These are phyloP conservation scores for Diabrotica virgifera DNA, from an alignment of 1,140 invertebrate species.

Conservation along the genomic window DNA sequence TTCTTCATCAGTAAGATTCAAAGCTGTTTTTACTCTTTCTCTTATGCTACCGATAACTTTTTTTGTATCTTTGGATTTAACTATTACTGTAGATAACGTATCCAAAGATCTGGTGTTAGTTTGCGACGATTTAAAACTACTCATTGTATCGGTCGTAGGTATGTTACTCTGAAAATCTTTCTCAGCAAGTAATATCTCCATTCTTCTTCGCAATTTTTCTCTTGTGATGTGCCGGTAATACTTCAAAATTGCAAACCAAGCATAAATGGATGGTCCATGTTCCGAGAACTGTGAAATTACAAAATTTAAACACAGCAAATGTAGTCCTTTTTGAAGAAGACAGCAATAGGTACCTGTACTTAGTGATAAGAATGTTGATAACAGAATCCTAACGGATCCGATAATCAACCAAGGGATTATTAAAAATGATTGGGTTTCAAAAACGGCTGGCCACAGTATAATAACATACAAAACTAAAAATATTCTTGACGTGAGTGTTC, in stretches of 20 bases:
- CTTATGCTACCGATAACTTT: not conserved
- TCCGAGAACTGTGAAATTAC: slow-evolving; percentile 21
- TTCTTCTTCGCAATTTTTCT: not conserved
- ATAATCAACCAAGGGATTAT: slow-evolving; percentile 28
- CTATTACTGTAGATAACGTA: not conserved
- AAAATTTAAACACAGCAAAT: slow-evolving; percentile 22
- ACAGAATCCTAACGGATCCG: slow-evolving; percentile 16
- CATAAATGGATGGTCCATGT: slow-evolving; percentile 24
- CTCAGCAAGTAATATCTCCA: not conserved
- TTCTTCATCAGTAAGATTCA: slow-evolving; percentile 1
- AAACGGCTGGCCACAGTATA: slow-evolving; percentile 30
- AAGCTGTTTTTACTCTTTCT: slow-evolving; percentile 1
- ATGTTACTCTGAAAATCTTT: not conserved
- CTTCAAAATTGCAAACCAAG: slow-evolving; percentile 19
- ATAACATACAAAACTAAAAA: slow-evolving; percentile 25
- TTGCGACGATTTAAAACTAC: not conserved
- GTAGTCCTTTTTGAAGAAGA: slow-evolving; percentile 11
- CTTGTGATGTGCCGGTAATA: slow-evolving; percentile 4
- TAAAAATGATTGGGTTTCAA: slow-evolving; percentile 20
- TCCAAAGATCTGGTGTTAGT: slow-evolving; percentile 3
- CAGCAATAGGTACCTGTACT: slow-evolving; percentile 21
- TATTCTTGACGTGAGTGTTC: slow-evolving; percentile 18
- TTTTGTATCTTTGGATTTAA: not conserved
- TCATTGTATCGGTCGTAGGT: not conserved
- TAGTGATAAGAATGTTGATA: slow-evolving; percentile 20